These are phyloP conservation scores for Pachyuromys duprasi DNA, from an alignment of 2,797 vertebrate genomes.

Conservation along the genomic window DNA sequence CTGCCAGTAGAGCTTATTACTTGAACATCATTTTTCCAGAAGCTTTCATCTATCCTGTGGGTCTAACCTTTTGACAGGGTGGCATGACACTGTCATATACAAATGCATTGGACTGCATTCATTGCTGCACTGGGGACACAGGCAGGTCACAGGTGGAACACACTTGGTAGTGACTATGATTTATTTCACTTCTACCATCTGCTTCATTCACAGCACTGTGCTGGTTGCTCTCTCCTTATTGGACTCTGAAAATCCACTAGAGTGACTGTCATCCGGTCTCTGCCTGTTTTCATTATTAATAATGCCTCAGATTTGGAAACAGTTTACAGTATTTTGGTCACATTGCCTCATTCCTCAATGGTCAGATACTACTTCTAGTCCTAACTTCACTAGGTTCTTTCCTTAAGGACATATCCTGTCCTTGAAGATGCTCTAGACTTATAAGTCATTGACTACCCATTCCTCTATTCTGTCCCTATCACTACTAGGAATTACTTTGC, in stretches of 20 bases:
- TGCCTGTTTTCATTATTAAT: neutral
- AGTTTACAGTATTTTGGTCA: neutral
- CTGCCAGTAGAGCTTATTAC: slow-evolving; percentile 13
- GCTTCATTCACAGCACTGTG: neutral
- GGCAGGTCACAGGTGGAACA: too few relatives aligned
- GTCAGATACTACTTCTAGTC: neutral
- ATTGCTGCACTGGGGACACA: neutral
- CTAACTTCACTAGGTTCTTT: neutral
- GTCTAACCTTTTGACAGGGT: neutral
- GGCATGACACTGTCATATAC: neutral
- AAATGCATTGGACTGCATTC: neutral
- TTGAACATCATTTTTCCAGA: neutral
- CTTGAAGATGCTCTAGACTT: slow-evolving; percentile 21
- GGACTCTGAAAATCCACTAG: neutral
- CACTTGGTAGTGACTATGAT: neutral
- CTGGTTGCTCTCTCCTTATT: neutral
- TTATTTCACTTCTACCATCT: neutral
- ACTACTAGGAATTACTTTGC: neutral
- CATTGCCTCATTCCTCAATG: neutral
- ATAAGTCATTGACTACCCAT: neutral
- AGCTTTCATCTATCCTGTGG: neutral
- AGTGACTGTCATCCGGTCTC: neutral
- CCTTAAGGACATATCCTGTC: slow-evolving; percentile 25
- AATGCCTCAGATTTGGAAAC: slow-evolving; percentile 31
- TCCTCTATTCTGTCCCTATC: neutral